phyloP scores from a whole-genome alignment of 2,113 vertebrate species.

The Xiphias gladius region DNA sequence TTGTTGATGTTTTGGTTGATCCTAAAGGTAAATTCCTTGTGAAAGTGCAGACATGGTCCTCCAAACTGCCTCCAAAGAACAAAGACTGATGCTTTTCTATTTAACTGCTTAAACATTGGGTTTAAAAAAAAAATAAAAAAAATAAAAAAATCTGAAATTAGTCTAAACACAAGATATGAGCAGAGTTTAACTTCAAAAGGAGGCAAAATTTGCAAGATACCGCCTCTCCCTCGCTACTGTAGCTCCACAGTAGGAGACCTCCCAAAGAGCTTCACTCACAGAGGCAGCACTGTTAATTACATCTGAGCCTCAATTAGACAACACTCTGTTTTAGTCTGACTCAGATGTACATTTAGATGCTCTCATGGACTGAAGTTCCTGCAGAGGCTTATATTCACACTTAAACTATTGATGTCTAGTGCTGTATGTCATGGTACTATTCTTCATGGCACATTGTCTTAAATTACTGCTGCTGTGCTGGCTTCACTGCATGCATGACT shows the following conservation, averaged over 20 bases:
- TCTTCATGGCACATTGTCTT: constrained; percentile 48
- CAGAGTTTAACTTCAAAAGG: constrained; percentile 73
- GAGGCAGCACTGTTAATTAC: constrained; percentile 71
- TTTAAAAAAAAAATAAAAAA: too few relatives aligned
- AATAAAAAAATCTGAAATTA: constrained; percentile 65
- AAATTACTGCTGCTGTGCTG: constrained; percentile 46
- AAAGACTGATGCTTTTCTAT: constrained; percentile 23
- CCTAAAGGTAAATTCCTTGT: constrained; percentile 30
- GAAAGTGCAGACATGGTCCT: background rate
- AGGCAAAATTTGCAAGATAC: constrained; percentile 44
- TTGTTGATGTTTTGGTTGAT: constrained; percentile 30
- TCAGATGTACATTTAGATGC: constrained; percentile 27
- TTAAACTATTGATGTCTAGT: constrained; percentile 46
- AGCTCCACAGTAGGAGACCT: constrained; percentile 56
- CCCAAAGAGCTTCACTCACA: constrained; percentile 50
- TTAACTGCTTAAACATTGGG: constrained; percentile 34
- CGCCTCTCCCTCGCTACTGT: constrained; percentile 33
- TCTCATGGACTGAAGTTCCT: constrained; percentile 20
- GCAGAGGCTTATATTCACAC: constrained; percentile 33
- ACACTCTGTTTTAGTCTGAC: constrained; percentile 31
- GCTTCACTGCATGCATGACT: constrained; percentile 33
- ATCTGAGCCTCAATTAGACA: constrained; percentile 72
- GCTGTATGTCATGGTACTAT: constrained; percentile 29
- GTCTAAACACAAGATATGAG: constrained; percentile 61
- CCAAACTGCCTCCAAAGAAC: constrained; percentile 21